Percentiles rank a stretch among this genome's conserved stretches.
phyloP scores from a whole-genome alignment of 2,797 vertebrate species.

The Myiotriccus ornatus region DNA sequence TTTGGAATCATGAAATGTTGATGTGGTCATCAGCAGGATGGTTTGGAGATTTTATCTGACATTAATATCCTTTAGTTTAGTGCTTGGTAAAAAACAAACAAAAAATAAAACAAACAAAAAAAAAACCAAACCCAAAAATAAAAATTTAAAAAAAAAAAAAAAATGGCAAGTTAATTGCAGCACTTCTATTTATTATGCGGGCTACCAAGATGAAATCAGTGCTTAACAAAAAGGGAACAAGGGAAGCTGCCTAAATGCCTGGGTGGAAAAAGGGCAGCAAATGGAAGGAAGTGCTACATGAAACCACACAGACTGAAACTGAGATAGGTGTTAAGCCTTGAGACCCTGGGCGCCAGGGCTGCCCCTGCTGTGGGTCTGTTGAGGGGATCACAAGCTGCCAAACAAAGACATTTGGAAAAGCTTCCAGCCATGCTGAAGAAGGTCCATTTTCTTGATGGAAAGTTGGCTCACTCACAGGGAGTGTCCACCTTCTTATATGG shows the following conservation, averaged over 20 bases:
- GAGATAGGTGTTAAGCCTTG: background rate
- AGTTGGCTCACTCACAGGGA: background rate
- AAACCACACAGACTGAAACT: background rate
- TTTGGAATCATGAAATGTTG: background rate
- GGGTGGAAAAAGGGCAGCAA: background rate
- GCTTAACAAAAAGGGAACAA: background rate
- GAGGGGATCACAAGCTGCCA: background rate
- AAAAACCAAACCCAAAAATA: background rate
- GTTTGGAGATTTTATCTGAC: background rate
- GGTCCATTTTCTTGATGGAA: background rate
- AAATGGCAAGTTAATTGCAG: background rate
- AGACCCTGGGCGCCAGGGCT: background rate
- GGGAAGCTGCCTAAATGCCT: background rate
- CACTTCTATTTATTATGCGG: background rate
- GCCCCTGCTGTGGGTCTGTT: background rate
- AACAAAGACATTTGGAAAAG: background rate
- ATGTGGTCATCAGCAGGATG: background rate
- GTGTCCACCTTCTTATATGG: background rate
- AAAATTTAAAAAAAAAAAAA: background rate
- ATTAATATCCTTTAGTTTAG: background rate
- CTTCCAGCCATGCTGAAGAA: background rate
- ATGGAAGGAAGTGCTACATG: background rate
- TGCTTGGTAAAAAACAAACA: background rate
- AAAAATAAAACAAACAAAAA: too few species aligned
- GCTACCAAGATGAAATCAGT: background rate